Conservation (phyloP, 1,140 invertebrate species). For the Globodera ellingtonae region DNA sequence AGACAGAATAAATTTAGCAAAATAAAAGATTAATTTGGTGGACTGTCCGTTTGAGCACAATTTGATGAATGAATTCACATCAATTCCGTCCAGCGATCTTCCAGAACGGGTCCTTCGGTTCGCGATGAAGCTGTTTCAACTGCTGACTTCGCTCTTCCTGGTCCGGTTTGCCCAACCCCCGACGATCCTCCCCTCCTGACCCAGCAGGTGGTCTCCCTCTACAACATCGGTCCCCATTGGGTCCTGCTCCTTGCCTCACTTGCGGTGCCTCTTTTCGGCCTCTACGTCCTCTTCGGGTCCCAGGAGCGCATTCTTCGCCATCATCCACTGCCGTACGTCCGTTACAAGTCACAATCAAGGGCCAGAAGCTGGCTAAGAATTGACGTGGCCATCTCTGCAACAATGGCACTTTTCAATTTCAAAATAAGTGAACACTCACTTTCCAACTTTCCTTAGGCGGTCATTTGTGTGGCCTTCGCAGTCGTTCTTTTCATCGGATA, state of each 20-base stretch:
- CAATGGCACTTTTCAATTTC: conserved; percentile 21
- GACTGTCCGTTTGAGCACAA: neutral
- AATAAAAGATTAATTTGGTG: neutral
- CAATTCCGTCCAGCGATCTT: neutral
- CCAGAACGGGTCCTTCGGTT: conserved; percentile 18
- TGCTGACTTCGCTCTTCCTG: conserved; percentile 35
- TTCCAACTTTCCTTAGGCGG: conserved; percentile 17
- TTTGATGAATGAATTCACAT: neutral
- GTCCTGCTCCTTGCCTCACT: conserved; percentile 38
- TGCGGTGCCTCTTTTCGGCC: conserved; percentile 41
- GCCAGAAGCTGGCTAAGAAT: conserved; percentile 34
- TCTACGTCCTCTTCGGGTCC: conserved; percentile 12
- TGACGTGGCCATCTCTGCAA: conserved; percentile 34
- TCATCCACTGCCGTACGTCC: conserved; percentile 40
- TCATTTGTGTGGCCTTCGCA: conserved; percentile 35
- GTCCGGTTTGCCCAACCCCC: neutral
- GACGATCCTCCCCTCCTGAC: neutral
- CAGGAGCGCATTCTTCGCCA: conserved; percentile 17
- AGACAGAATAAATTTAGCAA: neutral
- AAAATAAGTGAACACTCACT: neutral
- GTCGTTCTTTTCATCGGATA: conserved; percentile 42
- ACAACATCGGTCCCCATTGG: conserved; percentile 41
- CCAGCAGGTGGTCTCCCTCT: conserved; percentile 29
- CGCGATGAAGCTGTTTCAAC: conserved; percentile 34
- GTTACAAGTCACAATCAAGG: conserved; percentile 31